Evolutionary conservation across 37 sponge, comb jelly and placozoan species (phyloP).

Genomic region (Amphimedon queenslandica): DNA sequence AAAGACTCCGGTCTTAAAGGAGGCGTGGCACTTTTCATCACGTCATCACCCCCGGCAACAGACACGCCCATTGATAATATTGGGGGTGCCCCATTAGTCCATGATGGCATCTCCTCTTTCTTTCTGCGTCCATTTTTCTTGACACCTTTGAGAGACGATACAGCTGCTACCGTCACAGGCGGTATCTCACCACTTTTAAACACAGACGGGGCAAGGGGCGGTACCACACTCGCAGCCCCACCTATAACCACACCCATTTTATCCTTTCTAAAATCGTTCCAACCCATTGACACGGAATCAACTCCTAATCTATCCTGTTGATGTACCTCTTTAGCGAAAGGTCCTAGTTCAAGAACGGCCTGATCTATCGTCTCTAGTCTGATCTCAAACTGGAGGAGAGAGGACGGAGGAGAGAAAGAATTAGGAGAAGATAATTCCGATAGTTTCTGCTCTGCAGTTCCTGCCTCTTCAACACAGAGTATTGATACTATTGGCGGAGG

Average conservation of each 20-base stretch:
- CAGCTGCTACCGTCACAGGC: background rate
- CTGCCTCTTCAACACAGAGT: too few relatives aligned
- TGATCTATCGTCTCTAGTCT: conserved; percentile 47
- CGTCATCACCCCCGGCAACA: too few relatives aligned
- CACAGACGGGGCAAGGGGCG: too few relatives aligned
- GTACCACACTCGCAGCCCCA: background rate
- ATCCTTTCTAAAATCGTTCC: background rate
- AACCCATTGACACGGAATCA: background rate
- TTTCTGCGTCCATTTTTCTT: background rate
- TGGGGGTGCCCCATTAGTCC: too few relatives aligned
- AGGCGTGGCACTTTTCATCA: too few relatives aligned
- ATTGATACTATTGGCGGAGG: too few relatives aligned
- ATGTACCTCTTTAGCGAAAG: conserved; percentile 47
- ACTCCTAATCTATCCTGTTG: background rate
- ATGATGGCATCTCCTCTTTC: too few relatives aligned
- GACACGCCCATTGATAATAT: too few relatives aligned
- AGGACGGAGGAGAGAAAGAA: background rate
- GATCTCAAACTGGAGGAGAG: conserved; percentile 2
- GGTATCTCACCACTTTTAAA: background rate
- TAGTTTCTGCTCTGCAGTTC: too few relatives aligned
- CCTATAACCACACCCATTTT: background rate
- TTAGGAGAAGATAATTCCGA: background rate
- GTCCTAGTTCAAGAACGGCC: conserved; percentile 46
- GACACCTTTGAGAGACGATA: background rate
- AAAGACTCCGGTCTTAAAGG: too few relatives aligned